Conservation (phyloP, 2,113 vertebrate species). For the Microtus oregoni region DNA sequence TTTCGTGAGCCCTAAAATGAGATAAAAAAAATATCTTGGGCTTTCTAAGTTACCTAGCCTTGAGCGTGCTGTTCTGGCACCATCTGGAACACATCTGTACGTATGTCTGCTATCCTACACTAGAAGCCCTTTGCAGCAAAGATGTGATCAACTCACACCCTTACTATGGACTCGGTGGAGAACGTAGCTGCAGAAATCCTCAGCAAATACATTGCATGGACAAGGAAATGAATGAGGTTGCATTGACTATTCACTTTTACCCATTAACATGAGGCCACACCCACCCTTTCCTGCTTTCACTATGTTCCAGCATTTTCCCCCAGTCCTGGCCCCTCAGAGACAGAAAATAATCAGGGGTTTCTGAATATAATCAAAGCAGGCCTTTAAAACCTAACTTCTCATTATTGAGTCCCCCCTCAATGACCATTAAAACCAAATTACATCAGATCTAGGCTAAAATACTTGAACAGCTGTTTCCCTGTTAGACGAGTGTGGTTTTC, state of each 20-base stretch:
- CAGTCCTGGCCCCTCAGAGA: background rate
- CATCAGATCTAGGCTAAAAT: constrained; percentile 30
- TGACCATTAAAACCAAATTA: constrained; percentile 41
- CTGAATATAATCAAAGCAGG: constrained; percentile 19
- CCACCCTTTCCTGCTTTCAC: background rate
- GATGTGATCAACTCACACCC: background rate
- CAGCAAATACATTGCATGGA: background rate
- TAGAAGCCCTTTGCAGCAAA: background rate
- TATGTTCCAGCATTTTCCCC: background rate
- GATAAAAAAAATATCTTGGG: background rate
- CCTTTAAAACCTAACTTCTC: constrained; percentile 6
- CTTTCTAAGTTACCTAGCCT: background rate
- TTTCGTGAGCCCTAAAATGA: background rate
- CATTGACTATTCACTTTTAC: background rate
- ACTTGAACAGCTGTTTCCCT: background rate
- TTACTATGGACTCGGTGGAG: background rate
- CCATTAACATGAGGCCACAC: background rate
- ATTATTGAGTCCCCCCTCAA: background rate
- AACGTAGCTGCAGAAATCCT: background rate
- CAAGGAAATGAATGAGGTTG: background rate
- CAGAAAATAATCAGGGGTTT: constrained; percentile 23
- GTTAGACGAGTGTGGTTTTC: background rate
- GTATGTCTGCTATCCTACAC: background rate
- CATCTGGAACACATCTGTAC: background rate
- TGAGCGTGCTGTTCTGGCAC: too few relatives aligned